Conservation (phyloP, 2,888 invertebrate species). For the Idaea dimidiata region DNA sequence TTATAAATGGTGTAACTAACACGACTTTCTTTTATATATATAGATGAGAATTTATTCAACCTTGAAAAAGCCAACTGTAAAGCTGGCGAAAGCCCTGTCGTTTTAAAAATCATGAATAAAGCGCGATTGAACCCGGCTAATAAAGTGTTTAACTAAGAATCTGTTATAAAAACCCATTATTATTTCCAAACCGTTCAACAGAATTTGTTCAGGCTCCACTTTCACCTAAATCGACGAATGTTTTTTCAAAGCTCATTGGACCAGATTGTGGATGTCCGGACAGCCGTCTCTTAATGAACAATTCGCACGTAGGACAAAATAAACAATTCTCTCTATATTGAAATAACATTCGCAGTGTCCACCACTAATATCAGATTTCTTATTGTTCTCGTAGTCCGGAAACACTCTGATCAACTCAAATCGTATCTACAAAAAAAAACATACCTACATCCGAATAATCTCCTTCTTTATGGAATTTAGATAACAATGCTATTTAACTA, state of each 20-base stretch:
- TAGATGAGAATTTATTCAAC: too few relatives aligned
- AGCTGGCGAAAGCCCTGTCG: too few relatives aligned
- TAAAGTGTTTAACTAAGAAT: not conserved
- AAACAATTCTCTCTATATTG: slow-evolving; percentile 56
- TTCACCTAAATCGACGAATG: slow-evolving; percentile 35
- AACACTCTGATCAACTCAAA: not conserved
- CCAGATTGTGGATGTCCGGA: slow-evolving; percentile 37
- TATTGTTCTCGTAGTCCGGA: slow-evolving; percentile 40
- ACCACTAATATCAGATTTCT: slow-evolving; percentile 75
- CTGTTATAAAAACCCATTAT: slow-evolving; percentile 6
- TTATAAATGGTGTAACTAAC: too few relatives aligned
- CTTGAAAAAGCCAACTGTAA: too few relatives aligned
- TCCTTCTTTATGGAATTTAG: too few relatives aligned
- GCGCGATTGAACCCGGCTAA: too few relatives aligned
- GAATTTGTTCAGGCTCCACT: slow-evolving; percentile 45
- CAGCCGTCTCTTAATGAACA: slow-evolving; percentile 41
- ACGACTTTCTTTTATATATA: too few relatives aligned
- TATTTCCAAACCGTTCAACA: slow-evolving; percentile 22
- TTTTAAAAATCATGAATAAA: too few relatives aligned
- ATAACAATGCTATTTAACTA: too few relatives aligned
- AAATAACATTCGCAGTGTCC: slow-evolving; percentile 67
- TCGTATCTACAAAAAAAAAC: too few relatives aligned
- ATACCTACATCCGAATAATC: too few relatives aligned
- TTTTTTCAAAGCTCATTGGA: slow-evolving; percentile 49
- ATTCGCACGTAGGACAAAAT: slow-evolving; percentile 59